Percentiles rank a stretch among this genome's conserved stretches.
These are phyloP conservation scores for Nixonia krombeini DNA, from an alignment of 1,140 invertebrate genomes.

Conservation along the genomic window DNA sequence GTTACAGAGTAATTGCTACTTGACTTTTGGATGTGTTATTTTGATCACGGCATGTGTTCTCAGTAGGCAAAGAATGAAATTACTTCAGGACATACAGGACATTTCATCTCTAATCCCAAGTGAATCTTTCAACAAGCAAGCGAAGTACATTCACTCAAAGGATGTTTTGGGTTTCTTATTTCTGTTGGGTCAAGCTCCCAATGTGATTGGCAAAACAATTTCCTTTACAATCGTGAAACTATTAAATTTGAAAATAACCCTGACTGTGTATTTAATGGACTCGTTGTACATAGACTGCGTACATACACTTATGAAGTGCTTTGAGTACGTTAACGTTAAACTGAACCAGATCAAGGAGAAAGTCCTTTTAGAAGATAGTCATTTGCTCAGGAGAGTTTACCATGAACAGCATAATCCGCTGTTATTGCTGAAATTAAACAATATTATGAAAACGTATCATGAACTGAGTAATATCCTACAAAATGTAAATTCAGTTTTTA, in stretches of 20 bases:
- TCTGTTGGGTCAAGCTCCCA: slow-evolving; percentile 28
- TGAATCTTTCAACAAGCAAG: slow-evolving; percentile 34
- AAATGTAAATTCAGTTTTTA: slow-evolving; percentile 53
- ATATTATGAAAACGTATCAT: slow-evolving; percentile 55
- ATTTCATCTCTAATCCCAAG: slow-evolving; percentile 40
- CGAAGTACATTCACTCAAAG: slow-evolving; percentile 52
- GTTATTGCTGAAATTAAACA: slow-evolving; percentile 54
- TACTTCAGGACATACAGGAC: slow-evolving; percentile 38
- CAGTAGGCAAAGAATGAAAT: slow-evolving; percentile 15
- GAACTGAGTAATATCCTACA: slow-evolving; percentile 54
- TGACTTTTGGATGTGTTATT: slow-evolving; percentile 22
- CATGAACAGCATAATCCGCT: slow-evolving; percentile 53
- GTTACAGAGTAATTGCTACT: slow-evolving; percentile 53
- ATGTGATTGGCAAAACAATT: slow-evolving; percentile 11
- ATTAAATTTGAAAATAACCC: slow-evolving; percentile 31
- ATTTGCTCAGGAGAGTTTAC: slow-evolving; percentile 48
- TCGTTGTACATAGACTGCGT: slow-evolving; percentile 59
- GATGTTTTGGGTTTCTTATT: slow-evolving; percentile 53
- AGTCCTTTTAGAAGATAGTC: slow-evolving; percentile 39
- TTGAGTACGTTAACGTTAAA: slow-evolving; percentile 50
- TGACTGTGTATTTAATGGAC: slow-evolving; percentile 52
- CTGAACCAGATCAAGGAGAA: slow-evolving; percentile 36
- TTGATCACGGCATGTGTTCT: slow-evolving; percentile 26
- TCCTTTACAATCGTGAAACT: slow-evolving; percentile 10
- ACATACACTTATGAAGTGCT: slow-evolving; percentile 50